Conservation (phyloP, 2,113 vertebrate species). For the Amia ocellicauda region DNA sequence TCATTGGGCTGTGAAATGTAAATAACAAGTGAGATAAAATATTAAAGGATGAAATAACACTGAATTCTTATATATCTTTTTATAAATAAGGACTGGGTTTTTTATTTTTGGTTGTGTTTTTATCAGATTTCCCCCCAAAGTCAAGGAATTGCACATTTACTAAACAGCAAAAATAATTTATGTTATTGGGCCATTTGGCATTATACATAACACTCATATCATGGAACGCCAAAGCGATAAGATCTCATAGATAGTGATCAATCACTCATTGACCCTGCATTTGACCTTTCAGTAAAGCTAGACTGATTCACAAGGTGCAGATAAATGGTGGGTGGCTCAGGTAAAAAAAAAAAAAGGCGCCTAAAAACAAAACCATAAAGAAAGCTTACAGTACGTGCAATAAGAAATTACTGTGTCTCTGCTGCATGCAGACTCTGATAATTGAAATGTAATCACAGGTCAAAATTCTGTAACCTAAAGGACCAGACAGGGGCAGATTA, state of each 20-base stretch:
- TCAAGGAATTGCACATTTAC: constrained; percentile 20
- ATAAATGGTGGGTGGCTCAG: neutral
- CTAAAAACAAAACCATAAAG: no score
- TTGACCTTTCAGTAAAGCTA: constrained; percentile 1
- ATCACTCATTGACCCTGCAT: neutral
- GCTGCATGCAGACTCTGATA: neutral
- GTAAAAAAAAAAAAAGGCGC: neutral
- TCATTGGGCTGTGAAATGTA: constrained; percentile 56
- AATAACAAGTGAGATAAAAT: constrained; percentile 58
- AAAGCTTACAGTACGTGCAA: neutral
- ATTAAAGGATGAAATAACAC: constrained; percentile 67
- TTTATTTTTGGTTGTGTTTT: neutral
- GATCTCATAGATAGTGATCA: constrained; percentile 6
- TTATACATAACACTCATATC: neutral
- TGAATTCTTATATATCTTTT: constrained; percentile 47
- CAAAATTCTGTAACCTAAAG: constrained; percentile 29
- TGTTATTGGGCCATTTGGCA: neutral
- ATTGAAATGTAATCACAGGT: constrained; percentile 7
- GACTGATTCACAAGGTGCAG: neutral
- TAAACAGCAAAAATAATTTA: neutral
- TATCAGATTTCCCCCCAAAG: constrained; percentile 27
- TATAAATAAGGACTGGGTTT: neutral
- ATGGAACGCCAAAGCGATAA: neutral
- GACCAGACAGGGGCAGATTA: constrained; percentile 14
- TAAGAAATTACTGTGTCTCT: no score